Conservation (phyloP, 2,888 invertebrate species). For the Acanthopleura granulata region DNA sequence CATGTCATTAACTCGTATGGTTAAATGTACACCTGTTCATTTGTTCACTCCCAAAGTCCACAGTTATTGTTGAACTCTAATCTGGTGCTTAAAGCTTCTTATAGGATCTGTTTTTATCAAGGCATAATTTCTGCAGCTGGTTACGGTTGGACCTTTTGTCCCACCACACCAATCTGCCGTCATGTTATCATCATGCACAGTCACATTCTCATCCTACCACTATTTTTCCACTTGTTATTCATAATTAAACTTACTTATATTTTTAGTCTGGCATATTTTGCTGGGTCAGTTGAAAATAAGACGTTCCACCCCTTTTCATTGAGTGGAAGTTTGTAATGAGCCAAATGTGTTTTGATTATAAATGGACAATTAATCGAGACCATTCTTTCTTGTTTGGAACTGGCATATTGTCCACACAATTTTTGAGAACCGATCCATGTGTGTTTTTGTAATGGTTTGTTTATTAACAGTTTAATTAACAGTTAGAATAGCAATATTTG, state of each 20-base stretch:
- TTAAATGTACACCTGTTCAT: too few relatives aligned
- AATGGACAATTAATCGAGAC: too few relatives aligned
- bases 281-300: too few relatives aligned
- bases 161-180: neutral
- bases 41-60: neutral
- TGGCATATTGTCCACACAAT: neutral
- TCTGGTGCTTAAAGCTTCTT: constrained; percentile 11
- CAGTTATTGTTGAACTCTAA: constrained; percentile 3
- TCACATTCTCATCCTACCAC: constrained; percentile 18
- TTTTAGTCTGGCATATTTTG: neutral
- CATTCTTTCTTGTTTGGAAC: too few relatives aligned
- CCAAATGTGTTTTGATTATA: too few relatives aligned
- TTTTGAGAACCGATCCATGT: constrained; percentile 2
- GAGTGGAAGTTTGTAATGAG: too few relatives aligned
- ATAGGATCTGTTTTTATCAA: constrained; percentile 1
- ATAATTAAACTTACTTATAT: neutral
- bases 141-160: neutral
- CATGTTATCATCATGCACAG: constrained; percentile 1
- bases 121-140: constrained; percentile 10
- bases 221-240: constrained; percentile 1
- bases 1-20: too few relatives aligned
- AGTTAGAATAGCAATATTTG: constrained; percentile 19
- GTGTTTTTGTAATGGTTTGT: constrained; percentile 10
- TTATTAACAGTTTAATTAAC: constrained; percentile 11
- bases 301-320: too few relatives aligned